These are phyloP conservation scores for Gadopsis marmoratus DNA, from an alignment of 2,797 vertebrate species.

Conservation along the genomic window DNA sequence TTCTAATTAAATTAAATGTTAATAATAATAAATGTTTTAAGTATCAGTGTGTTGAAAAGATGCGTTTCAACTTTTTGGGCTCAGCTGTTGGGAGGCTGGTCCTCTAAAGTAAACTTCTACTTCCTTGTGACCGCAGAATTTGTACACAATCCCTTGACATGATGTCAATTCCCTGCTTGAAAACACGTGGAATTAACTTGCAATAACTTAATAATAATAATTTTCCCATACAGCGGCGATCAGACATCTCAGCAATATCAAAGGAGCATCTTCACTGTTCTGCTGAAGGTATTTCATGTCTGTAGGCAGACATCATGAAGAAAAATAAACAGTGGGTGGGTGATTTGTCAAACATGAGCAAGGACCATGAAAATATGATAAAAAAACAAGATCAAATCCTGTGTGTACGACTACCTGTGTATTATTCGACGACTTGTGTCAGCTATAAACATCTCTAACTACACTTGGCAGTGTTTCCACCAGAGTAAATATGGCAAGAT, in stretches of 20 bases:
- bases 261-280: constrained; percentile 1
- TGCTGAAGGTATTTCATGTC: not conserved
- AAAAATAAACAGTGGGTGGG: constrained; percentile 1
- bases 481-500: constrained; percentile 32
- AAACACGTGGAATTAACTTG: constrained; percentile 1
- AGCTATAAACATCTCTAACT: constrained; percentile 44
- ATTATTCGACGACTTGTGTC: constrained; percentile 25
- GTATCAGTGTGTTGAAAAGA: not conserved
- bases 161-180: not conserved
- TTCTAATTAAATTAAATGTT: not conserved
- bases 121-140: not conserved
- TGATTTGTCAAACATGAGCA: constrained; percentile 32
- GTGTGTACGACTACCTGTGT: constrained; percentile 8
- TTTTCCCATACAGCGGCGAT: not conserved
- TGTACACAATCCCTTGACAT: not conserved
- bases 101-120: not conserved
- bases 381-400: constrained; percentile 19
- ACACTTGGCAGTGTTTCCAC: constrained; percentile 35
- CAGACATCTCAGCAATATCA: not conserved
- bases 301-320: not conserved
- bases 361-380: constrained; percentile 19
- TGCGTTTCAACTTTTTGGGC: not conserved
- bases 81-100: not conserved
- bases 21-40: not conserved
- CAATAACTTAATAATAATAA: not conserved